Evolutionary conservation across 2,113 vertebrate species (phyloP).

Genomic region (Picathartes gymnocephalus): DNA sequence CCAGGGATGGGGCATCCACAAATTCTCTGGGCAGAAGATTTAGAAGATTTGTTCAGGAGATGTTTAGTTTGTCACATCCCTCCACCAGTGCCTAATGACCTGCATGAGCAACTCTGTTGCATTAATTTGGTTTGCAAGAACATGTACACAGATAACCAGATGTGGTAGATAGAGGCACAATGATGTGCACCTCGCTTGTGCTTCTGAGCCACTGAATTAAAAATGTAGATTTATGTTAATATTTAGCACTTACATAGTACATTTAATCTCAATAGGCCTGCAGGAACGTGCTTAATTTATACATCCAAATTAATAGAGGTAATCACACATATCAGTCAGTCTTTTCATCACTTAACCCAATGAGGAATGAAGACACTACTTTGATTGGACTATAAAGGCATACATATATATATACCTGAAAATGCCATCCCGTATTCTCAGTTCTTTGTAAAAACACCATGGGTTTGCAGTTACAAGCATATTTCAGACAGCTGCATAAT

Average conservation of each 20-base stretch:
- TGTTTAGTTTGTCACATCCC: not conserved
- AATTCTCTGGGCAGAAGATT: not conserved
- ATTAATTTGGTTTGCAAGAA: not conserved
- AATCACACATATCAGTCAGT: slow-evolving; percentile 5
- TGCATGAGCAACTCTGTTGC: not conserved
- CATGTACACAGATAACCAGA: not conserved
- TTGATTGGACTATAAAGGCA: slow-evolving; percentile 13
- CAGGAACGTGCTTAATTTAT: not conserved
- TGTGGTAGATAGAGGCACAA: not conserved
- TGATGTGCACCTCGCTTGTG: not conserved
- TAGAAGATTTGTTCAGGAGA: not conserved
- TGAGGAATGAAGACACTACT: not conserved
- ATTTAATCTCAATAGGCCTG: not conserved
- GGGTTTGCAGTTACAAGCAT: not conserved
- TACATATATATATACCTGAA: not conserved
- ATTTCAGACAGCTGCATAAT: not conserved
- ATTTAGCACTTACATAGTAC: not conserved
- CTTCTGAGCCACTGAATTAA: not conserved
- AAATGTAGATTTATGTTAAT: not conserved
- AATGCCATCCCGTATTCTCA: not conserved
- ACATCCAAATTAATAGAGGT: not conserved
- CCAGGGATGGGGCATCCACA: not conserved
- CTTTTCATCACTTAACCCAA: slow-evolving; percentile 34
- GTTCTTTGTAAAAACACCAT: not conserved
- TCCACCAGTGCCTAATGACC: not conserved